These are phyloP conservation scores for Eupithecia exiguata DNA, from an alignment of 2,888 invertebrate species.

Conservation along the genomic window DNA sequence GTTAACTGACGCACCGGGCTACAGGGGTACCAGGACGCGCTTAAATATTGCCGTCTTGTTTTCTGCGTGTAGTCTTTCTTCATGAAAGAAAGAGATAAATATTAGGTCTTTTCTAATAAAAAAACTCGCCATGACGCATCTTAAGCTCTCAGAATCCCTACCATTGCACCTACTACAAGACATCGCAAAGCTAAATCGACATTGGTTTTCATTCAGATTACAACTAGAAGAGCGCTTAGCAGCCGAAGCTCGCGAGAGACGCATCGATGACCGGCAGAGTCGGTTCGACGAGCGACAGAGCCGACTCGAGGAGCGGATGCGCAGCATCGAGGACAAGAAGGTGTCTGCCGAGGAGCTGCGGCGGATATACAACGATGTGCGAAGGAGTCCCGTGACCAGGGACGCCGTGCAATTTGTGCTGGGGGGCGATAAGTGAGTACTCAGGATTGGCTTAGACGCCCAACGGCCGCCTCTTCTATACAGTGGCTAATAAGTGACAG, in stretches of 20 bases:
- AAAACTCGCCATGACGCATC: too few species aligned
- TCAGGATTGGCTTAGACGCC: too few species aligned
- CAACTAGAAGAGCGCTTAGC: constrained; percentile 78
- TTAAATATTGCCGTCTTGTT: too few species aligned
- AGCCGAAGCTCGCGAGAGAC: constrained; percentile 71
- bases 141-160: too few species aligned
- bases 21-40: too few species aligned
- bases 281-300: constrained; percentile 66
- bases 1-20: too few species aligned
- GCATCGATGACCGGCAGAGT: constrained; percentile 67
- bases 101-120: too few species aligned
- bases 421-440: constrained; percentile 78
- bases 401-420: constrained; percentile 75
- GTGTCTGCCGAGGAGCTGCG: constrained; percentile 54
- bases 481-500: too few species aligned
- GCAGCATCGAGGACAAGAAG: constrained; percentile 58
- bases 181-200: not conserved
- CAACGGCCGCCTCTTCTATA: too few species aligned
- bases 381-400: constrained; percentile 68
- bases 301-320: constrained; percentile 60
- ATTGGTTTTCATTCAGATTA: constrained; percentile 54
- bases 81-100: too few species aligned
- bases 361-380: constrained; percentile 59
- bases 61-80: too few species aligned
- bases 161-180: too few species aligned